Percentiles rank a stretch among this genome's conserved stretches.
Evolutionary conservation across 2,888 invertebrate genomes (phyloP).

Genomic region (Rosalia funebris): DNA sequence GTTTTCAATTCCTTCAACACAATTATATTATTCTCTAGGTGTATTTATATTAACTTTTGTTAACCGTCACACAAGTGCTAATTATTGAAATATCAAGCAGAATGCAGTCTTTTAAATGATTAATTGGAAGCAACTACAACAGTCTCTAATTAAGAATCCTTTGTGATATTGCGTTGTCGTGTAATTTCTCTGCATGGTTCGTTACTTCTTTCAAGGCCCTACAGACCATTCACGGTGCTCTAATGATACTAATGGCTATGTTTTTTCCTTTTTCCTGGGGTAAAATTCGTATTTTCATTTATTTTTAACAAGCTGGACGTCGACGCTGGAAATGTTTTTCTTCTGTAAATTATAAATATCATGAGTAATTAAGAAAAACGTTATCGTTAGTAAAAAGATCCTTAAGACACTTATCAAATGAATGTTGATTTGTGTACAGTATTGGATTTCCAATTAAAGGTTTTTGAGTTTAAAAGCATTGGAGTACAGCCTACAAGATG

Average conservation of each 20-base stretch:
- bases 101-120: slow-evolving; percentile 11
- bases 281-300: slow-evolving; percentile 40
- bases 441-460: slow-evolving; percentile 31
- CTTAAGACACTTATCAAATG: slow-evolving; percentile 28
- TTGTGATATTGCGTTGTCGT: slow-evolving; percentile 34
- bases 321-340: slow-evolving; percentile 27
- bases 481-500: no score
- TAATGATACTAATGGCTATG: slow-evolving; percentile 42
- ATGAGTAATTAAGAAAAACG: slow-evolving; percentile 38
- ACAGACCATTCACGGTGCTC: slow-evolving; percentile 29
- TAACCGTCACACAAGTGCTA: not conserved
- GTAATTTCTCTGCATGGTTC: slow-evolving; percentile 33
- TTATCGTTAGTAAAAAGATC: slow-evolving; percentile 38
- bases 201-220: slow-evolving; percentile 30
- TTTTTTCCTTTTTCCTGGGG: slow-evolving; percentile 36
- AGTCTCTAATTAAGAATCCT: slow-evolving; percentile 29
- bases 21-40: no score
- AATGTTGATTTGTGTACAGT: slow-evolving; percentile 7
- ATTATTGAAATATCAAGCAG: slow-evolving; percentile 4
- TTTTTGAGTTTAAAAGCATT: slow-evolving; percentile 13
- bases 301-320: slow-evolving; percentile 37
- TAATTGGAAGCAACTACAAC: slow-evolving; percentile 18
- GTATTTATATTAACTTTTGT: no score
- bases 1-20: no score
- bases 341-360: slow-evolving; percentile 37